phyloP scores from a whole-genome alignment of 2,113 vertebrate genomes.

The Tringa solitaria region DNA sequence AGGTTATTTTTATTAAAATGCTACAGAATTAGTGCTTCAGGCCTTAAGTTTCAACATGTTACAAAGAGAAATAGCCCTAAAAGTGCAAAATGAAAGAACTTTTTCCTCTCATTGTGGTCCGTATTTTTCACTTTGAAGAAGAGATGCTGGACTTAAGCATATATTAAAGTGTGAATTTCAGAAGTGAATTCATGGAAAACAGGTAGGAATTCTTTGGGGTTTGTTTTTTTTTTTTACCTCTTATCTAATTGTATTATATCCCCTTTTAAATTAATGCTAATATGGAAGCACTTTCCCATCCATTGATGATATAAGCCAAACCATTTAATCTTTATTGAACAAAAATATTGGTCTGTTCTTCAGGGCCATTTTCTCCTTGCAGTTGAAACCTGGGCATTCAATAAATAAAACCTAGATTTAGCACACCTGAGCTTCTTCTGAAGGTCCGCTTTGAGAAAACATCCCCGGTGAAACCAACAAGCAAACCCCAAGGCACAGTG shows the following conservation, averaged over 20 bases:
- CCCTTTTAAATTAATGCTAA: not conserved
- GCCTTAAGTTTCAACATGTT: not conserved
- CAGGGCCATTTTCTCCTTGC: not conserved
- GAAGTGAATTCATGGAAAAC: not conserved
- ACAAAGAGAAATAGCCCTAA: not conserved
- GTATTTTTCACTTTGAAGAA: not conserved
- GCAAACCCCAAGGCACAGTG: not conserved
- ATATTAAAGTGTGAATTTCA: not conserved
- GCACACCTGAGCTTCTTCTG: not conserved
- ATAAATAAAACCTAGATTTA: not conserved
- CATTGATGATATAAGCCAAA: not conserved
- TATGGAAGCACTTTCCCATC: not conserved
- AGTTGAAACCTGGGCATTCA: not conserved
- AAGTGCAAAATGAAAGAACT: not conserved
- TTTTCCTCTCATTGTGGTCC: not conserved
- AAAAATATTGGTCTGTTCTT: not conserved
- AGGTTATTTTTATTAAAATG: not conserved
- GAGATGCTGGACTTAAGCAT: not conserved
- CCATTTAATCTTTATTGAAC: not conserved
- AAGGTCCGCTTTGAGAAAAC: not conserved
- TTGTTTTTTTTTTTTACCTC: not conserved
- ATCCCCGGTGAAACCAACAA: not conserved
- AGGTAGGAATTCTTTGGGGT: not conserved
- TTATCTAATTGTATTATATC: not conserved
- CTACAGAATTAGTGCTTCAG: not conserved